Base-by-base conservation (phyloP, 2,888 invertebrate species). In the Cephonodes hylas region DNA sequence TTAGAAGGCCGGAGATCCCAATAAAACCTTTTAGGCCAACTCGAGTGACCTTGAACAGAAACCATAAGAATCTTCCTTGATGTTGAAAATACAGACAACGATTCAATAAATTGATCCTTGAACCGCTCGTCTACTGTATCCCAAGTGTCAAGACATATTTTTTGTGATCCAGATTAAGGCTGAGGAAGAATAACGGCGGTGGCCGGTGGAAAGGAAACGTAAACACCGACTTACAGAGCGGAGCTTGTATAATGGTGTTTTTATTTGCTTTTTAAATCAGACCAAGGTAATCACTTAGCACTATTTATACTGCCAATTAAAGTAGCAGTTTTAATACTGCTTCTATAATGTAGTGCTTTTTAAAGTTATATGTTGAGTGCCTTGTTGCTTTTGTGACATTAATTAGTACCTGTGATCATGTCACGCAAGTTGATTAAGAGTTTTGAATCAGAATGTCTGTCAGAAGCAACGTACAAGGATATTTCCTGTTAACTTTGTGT, bases 141-240 rank as follows among this genome's bases (percentile, higher is more conserved):
- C 46, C 64, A 71, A 69, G 63, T 64, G 70, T 71, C 74, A 79
- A 76, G 78, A 75, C 74, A 74, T 75, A 74, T 80, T 81, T 83
- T 81, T 83, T 82, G 76, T 76, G 75, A 78, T 78, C 79, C 79
- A 82, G 83, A 83, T 83, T 83, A 83, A 72, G 56, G 66, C 76
- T 78, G 77, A 82, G 71, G 79, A 81, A 83, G 80, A 83, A 77
- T 81, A 81, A 83, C 81, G 80, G 72, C 71, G 63, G 65, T 56
- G 70, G 66, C 66, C 69, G 78, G 76, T 77, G 77, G 77, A 78
- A 80, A 76, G 77, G 72, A 83, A 83, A 79, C 73, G 74, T 74
- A 78, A 77, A 76, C 75, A 79, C 42, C 15, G 53, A 31, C 53
- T 27, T 53, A 53, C 53, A 53, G 53, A 53, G 27, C 53, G 53